Conservation (phyloP, 2,113 vertebrate species). For the Poecile atricapillus region DNA sequence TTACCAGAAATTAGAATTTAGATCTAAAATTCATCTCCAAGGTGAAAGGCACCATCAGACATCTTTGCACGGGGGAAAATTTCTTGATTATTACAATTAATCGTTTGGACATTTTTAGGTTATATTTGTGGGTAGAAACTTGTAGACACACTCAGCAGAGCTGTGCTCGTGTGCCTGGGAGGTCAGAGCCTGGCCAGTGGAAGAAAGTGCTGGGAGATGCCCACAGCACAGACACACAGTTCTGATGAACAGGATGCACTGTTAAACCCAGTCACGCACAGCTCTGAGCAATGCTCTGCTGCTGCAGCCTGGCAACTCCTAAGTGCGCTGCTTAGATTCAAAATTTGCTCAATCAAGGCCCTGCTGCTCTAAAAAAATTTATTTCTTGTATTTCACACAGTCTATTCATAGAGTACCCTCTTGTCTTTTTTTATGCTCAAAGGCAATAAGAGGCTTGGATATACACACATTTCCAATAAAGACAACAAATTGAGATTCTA, state of each 20-base stretch:
- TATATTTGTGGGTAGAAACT: neutral
- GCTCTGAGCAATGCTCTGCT: neutral
- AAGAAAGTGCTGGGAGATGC: neutral
- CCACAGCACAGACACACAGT: neutral
- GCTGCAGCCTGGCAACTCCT: neutral
- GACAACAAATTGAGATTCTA: neutral
- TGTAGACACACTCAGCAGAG: neutral
- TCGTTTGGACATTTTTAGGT: neutral
- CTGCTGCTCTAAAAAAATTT: neutral
- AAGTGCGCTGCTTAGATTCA: neutral
- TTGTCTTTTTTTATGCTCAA: neutral
- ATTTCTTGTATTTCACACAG: neutral
- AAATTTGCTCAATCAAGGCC: neutral
- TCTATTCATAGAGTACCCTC: neutral
- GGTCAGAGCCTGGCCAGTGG: neutral
- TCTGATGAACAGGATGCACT: neutral
- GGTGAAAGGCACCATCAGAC: neutral
- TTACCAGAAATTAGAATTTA: conserved; percentile 23
- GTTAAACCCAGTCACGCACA: neutral
- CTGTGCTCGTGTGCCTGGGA: neutral
- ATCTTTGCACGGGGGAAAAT: neutral
- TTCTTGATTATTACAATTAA: neutral
- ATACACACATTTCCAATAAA: neutral
- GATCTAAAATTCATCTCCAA: conserved; percentile 3
- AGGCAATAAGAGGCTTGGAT: neutral